These are phyloP conservation scores for Notarius lentiginosus DNA, from an alignment of 2,113 vertebrate genomes.

Conservation along the genomic window DNA sequence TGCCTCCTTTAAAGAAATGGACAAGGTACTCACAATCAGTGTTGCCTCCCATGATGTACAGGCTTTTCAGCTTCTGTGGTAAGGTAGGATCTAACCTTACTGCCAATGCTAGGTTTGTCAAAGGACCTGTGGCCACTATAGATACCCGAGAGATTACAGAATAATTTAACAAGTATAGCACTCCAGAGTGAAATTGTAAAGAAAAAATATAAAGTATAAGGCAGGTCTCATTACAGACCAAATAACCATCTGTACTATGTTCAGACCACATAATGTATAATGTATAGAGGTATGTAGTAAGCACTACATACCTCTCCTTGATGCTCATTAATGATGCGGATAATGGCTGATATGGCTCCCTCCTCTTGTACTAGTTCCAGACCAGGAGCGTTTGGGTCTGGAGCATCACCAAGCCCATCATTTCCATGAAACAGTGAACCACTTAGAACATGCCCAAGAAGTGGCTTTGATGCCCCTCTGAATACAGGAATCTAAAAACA, in stretches of 20 bases:
- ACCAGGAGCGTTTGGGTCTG: constrained; percentile 68
- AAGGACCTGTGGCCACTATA: constrained; percentile 72
- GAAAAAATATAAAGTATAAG: neutral
- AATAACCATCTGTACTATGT: neutral
- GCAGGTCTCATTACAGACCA: neutral
- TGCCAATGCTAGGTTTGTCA: constrained; percentile 81
- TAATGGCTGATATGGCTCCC: constrained; percentile 69
- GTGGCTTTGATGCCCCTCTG: constrained; percentile 61
- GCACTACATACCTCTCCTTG: constrained; percentile 68
- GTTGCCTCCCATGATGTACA: constrained; percentile 84
- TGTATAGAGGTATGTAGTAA: too few relatives aligned
- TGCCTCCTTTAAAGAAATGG: neutral
- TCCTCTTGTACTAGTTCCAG: constrained; percentile 69
- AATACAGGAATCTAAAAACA: constrained; percentile 71
- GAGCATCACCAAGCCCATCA: constrained; percentile 74
- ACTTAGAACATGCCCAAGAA: constrained; percentile 59
- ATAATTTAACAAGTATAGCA: neutral
- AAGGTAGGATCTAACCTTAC: constrained; percentile 76
- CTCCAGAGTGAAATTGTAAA: neutral
- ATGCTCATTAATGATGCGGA: constrained; percentile 69
- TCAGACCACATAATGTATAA: neutral
- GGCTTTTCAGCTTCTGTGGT: constrained; percentile 70
- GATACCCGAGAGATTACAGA: constrained; percentile 58
- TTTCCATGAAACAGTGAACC: constrained; percentile 67
- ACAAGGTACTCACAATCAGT: constrained; percentile 68